Evolutionary conservation across 2,113 vertebrate genomes (phyloP).

Genomic region (Drymodes brunneopygia): DNA sequence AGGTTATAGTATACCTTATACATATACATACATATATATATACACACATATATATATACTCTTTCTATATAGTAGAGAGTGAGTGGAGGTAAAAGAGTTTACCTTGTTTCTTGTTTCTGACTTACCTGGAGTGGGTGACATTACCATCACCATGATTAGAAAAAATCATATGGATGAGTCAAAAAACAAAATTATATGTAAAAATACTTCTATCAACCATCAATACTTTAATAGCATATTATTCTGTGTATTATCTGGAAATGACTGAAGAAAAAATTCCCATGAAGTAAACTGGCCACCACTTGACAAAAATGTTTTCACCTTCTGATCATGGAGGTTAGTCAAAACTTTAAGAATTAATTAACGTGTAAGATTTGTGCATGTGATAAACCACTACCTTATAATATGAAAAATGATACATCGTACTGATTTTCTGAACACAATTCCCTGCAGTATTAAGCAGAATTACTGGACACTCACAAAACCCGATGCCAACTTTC

Average conservation of each 20-base stretch:
- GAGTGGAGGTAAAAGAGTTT: background rate
- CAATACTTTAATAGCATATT: background rate
- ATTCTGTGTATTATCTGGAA: background rate
- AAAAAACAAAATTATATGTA: background rate
- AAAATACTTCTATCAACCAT: background rate
- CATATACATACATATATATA: background rate
- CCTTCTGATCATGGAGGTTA: background rate
- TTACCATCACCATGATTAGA: background rate
- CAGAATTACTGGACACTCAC: background rate
- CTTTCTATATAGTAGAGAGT: background rate
- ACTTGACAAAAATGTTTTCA: background rate
- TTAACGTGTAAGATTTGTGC: background rate
- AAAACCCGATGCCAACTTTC: background rate
- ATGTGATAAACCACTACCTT: background rate
- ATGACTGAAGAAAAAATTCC: background rate
- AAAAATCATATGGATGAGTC: background rate
- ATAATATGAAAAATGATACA: background rate
- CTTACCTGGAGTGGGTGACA: background rate
- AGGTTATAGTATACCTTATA: background rate
- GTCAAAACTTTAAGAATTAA: background rate
- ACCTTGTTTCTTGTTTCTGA: background rate
- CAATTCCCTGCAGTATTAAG: background rate
- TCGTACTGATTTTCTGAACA: background rate
- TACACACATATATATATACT: background rate
- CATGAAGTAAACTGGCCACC: background rate